phyloP scores from a whole-genome alignment of 2,113 vertebrate genomes.

The Sapajus apella region DNA sequence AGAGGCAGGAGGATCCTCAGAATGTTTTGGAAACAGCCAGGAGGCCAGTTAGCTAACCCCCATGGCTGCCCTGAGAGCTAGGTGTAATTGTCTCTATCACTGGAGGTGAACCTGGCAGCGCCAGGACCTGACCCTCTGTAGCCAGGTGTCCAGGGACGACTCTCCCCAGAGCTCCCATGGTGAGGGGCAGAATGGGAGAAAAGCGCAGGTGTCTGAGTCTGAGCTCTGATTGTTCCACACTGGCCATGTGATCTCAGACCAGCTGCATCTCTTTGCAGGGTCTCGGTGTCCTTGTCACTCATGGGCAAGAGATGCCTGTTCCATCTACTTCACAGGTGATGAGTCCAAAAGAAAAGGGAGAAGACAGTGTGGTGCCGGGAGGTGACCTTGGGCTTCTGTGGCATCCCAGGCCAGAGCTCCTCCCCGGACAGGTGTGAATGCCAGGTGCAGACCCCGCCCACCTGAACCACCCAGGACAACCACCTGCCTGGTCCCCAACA shows the following conservation, averaged over 20 bases:
- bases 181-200: not conserved
- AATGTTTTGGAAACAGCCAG: not conserved
- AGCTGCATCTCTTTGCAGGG: not conserved
- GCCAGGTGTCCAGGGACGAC: not conserved
- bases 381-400: not conserved
- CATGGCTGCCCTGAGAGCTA: not conserved
- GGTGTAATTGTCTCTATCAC: not conserved
- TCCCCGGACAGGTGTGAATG: not conserved
- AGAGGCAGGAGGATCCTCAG: not conserved
- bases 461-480: not conserved
- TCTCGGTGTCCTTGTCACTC: not conserved
- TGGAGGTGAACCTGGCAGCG: not conserved
- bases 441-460: accelerated
- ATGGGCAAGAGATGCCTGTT: not conserved
- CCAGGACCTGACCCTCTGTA: not conserved
- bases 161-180: not conserved
- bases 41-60: not conserved
- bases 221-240: not conserved
- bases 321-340: not conserved
- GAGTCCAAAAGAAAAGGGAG: too few relatives aligned
- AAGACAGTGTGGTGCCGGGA: not conserved
- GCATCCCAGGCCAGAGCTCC: not conserved
- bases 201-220: not conserved
- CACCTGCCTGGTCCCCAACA: not conserved
- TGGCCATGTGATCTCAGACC: not conserved